Conservation (phyloP, 1,140 invertebrate species). For the Drosophila nikananu region DNA sequence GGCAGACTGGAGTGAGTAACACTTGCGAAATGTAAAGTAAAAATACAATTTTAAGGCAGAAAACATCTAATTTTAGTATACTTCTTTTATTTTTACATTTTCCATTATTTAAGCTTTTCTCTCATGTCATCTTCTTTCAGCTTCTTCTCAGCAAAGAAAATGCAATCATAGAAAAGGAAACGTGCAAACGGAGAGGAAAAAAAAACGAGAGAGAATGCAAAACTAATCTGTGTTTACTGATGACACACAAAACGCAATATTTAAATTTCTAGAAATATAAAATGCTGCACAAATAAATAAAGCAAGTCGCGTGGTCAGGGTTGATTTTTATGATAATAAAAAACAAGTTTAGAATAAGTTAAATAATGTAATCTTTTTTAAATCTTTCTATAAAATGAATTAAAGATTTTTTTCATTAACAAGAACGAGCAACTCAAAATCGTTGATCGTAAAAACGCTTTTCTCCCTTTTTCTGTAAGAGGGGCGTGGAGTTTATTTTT, state of each 20-base stretch:
- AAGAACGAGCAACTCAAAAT: conserved; percentile 13
- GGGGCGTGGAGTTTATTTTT: conserved; percentile 14
- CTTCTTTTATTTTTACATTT: not conserved
- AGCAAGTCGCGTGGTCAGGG: conserved; percentile 28
- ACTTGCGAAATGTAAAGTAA: conserved; percentile 16
- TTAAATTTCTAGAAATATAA: conserved; percentile 17
- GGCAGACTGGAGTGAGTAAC: conserved; percentile 25
- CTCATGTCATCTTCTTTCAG: not conserved
- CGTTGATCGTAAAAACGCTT: conserved; percentile 63
- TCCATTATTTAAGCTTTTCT: not conserved
- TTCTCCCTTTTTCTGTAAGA: not conserved
- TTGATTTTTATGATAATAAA: not conserved
- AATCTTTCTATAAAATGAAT: not conserved
- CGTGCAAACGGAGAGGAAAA: not conserved
- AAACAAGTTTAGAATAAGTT: not conserved
- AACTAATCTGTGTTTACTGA: conserved; percentile 13
- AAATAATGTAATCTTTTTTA: not conserved
- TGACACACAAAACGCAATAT: conserved; percentile 17
- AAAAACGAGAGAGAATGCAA: conserved; percentile 10
- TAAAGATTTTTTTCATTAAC: not conserved
- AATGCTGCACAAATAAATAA: conserved; percentile 11
- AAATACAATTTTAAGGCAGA: not conserved
- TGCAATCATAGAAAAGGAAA: conserved; percentile 22
- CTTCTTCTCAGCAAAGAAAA: conserved; percentile 16
- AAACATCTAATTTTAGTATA: not conserved